Percentiles rank a stretch among this genome's conserved stretches.
Evolutionary conservation across 2,113 vertebrate genomes (phyloP).

Genomic region (Tympanuchus pallidicinctus): DNA sequence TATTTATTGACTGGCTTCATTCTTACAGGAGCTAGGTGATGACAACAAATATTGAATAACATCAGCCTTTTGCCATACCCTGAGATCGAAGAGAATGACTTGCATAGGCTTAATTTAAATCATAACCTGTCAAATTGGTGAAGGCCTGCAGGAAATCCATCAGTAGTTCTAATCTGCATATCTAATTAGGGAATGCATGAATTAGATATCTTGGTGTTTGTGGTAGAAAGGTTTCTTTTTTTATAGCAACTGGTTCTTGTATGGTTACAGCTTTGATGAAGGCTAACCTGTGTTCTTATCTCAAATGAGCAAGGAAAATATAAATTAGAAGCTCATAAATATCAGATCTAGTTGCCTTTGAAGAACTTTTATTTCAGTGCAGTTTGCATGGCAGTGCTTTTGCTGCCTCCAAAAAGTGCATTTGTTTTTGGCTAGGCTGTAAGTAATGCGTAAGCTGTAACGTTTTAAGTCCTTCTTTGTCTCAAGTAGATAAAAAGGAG

Average conservation of each 20-base stretch:
- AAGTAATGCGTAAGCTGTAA: background rate
- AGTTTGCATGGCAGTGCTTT: conserved; percentile 29
- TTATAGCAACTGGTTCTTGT: background rate
- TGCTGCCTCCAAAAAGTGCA: background rate
- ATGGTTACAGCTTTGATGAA: conserved; percentile 37
- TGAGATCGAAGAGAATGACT: background rate
- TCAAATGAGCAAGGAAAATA: conserved; percentile 47
- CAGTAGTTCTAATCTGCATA: background rate
- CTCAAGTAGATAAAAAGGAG: conserved; percentile 23
- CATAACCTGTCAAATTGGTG: background rate
- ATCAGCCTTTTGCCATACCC: background rate
- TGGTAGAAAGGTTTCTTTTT: background rate
- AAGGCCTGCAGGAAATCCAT: conserved; percentile 3
- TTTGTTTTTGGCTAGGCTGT: conserved; percentile 12
- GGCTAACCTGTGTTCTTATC: conserved; percentile 5
- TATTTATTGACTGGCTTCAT: conserved; percentile 1
- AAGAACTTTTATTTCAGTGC: conserved; percentile 12
- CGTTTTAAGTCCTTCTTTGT: background rate
- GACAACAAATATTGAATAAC: background rate
- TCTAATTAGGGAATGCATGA: background rate
- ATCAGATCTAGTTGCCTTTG: conserved; percentile 38
- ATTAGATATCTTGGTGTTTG: background rate
- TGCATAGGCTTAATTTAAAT: background rate
- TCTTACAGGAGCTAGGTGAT: background rate
- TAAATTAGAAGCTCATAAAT: conserved; percentile 64